Evolutionary conservation across 2,113 vertebrate species (phyloP), one percentile per base, ranked within the genome.

Genomic region (Trichomycterus rosablanca): DNA sequence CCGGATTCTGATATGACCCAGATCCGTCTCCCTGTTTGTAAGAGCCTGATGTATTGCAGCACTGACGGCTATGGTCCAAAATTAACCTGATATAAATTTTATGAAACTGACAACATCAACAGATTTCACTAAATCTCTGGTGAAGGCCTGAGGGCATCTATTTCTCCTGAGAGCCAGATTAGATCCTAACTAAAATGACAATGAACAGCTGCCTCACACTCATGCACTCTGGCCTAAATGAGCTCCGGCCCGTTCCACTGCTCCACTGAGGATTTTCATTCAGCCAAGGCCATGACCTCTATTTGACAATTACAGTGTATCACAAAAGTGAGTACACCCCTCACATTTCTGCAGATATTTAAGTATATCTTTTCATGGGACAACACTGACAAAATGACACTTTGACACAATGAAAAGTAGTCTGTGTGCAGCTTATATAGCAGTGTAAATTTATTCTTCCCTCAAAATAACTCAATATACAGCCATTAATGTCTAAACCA

Each of bases 51-150:
- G 26, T 5, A 22, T 55, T 54, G n/a, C 50, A 8, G 19, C 26
- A 16, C 16, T 56, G 14, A 7, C n/a, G 9, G 16, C 12, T 42
- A 23, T 15, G 22, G 20, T 56, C 37, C 37, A 42, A 56, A 56
- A 40, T 56, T 37, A 39, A 56, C 37, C 20, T 56, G 15, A 42
- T 56, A 42, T 56, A 42, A 56, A 23, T 56, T 56, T 56, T 37
- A 42, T 56, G 53, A 26, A 56, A 56, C 53, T 56, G 53, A 24
- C 53, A 56, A 40, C 53, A 42, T 42, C 22, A 28, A 26, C 53
- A 14, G 34, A 11, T 56, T 56, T 56, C 42, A 15, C 22, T 35
- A 14, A 42, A 26, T 56, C 53, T 56, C 22, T 22, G 18, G 53
- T 26, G 15, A 42, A 18, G 20, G 22, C 53, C 53, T 12, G 22